Conservation (phyloP, 2,888 invertebrate species). For the Chelonus formosanus region DNA sequence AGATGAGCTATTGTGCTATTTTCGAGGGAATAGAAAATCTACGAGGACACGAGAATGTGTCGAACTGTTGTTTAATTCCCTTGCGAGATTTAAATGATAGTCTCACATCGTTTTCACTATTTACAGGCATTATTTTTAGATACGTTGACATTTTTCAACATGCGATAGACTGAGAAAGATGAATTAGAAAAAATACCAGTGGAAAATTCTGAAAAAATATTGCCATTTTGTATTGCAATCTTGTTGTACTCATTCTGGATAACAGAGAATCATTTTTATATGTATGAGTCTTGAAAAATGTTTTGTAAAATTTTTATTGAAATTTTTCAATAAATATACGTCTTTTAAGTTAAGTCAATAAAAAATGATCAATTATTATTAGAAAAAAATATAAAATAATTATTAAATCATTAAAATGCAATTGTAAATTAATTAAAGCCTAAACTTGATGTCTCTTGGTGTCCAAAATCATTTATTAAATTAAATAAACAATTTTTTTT, state of each 20-base stretch:
- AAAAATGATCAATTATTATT: conserved; percentile 14
- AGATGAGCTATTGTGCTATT: conserved; percentile 65
- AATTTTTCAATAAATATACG: not conserved
- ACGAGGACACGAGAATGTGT: conserved; percentile 35
- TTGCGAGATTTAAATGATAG: conserved; percentile 1
- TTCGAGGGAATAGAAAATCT: conserved; percentile 58
- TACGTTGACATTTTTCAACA: not conserved
- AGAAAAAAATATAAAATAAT: conserved; percentile 5
- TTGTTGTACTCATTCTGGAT: too few relatives aligned
- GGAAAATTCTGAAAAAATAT: too few relatives aligned
- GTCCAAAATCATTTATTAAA: too few relatives aligned
- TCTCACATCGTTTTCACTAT: not conserved
- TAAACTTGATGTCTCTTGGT: too few relatives aligned
- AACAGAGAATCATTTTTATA: too few relatives aligned
- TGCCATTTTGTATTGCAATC: too few relatives aligned
- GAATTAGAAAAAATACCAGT: not conserved
- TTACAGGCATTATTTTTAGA: conserved; percentile 2
- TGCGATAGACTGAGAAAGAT: too few relatives aligned
- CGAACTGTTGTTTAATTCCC: conserved; percentile 11
- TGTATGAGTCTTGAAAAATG: too few relatives aligned
- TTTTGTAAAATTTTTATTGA: too few relatives aligned
- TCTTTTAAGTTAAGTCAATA: not conserved
- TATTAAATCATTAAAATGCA: conserved; percentile 4
- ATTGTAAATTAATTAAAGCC: not conserved
- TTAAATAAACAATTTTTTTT: too few relatives aligned